Conservation (phyloP, 2,113 vertebrate genomes). For the Corythoichthys haematopterus region DNA sequence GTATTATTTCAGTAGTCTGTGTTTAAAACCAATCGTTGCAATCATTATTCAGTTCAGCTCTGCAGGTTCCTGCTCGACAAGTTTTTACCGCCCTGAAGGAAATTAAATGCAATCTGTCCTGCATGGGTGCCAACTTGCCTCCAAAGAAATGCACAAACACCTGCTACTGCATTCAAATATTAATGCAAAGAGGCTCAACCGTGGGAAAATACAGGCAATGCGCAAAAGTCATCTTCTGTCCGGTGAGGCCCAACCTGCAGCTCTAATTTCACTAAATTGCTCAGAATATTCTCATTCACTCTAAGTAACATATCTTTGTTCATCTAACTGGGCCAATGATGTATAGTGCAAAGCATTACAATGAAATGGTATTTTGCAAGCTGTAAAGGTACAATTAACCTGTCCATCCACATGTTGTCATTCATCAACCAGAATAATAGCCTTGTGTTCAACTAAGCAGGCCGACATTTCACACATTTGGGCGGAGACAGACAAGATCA, state of each 20-base stretch:
- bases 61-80: conserved; percentile 14
- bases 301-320: not conserved
- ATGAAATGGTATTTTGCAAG: not conserved
- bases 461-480: not conserved
- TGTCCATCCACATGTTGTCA: not conserved
- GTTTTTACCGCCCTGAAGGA: conserved; percentile 13
- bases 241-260: not conserved
- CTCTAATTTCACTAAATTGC: not conserved
- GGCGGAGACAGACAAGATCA: not conserved
- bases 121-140: conserved; percentile 7
- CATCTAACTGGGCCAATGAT: not conserved
- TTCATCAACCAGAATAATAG: not conserved
- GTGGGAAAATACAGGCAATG: not conserved
- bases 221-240: not conserved
- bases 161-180: conserved; percentile 32
- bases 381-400: not conserved
- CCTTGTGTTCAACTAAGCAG: not conserved
- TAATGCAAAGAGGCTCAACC: conserved; percentile 32
- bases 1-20: not conserved
- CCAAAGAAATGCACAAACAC: conserved; percentile 12
- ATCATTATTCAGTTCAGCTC: not conserved
- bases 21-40: not conserved
- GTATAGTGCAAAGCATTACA: not conserved
- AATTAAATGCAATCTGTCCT: not conserved
- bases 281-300: not conserved